These are phyloP conservation scores for Sesia apiformis DNA, from an alignment of 2,888 invertebrate species.

Conservation along the genomic window DNA sequence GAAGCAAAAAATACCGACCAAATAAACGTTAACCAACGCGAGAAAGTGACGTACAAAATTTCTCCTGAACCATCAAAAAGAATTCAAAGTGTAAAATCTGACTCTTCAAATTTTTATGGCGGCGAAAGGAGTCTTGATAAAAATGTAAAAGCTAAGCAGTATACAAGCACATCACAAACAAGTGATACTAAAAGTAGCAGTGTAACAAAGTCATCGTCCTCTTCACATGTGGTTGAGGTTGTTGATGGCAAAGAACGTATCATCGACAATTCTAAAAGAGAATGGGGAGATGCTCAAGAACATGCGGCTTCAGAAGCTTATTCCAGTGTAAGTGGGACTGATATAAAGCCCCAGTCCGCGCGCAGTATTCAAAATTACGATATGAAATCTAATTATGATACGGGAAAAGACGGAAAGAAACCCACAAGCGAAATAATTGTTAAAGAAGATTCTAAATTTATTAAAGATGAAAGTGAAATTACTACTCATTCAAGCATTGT, in stretches of 20 bases:
- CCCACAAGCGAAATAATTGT: constrained; percentile 51
- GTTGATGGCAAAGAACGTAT: constrained; percentile 78
- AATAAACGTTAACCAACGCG: constrained; percentile 37
- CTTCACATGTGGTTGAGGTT: constrained; percentile 78
- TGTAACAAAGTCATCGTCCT: constrained; percentile 75
- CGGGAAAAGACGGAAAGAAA: constrained; percentile 66
- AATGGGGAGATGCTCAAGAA: constrained; percentile 70
- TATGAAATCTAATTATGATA: constrained; percentile 71
- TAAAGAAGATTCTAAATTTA: constrained; percentile 52
- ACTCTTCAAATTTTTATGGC: constrained; percentile 53
- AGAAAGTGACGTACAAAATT: constrained; percentile 38
- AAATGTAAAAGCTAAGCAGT: constrained; percentile 45
- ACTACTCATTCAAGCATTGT: constrained; percentile 49
- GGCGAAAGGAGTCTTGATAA: constrained; percentile 49
- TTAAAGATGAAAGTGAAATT: constrained; percentile 57
- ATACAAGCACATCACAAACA: constrained; percentile 49
- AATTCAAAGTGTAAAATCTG: constrained; percentile 38
- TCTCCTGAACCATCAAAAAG: constrained; percentile 38
- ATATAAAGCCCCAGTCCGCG: constrained; percentile 71
- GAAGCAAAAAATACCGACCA: constrained; percentile 25
- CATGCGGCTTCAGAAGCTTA: constrained; percentile 66
- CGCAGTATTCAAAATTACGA: constrained; percentile 69
- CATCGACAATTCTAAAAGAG: constrained; percentile 73
- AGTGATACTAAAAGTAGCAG: constrained; percentile 72
- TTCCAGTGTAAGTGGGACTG: constrained; percentile 71